These are phyloP conservation scores for Brachyptera putata DNA, from an alignment of 2,888 invertebrate species.

Conservation along the genomic window DNA sequence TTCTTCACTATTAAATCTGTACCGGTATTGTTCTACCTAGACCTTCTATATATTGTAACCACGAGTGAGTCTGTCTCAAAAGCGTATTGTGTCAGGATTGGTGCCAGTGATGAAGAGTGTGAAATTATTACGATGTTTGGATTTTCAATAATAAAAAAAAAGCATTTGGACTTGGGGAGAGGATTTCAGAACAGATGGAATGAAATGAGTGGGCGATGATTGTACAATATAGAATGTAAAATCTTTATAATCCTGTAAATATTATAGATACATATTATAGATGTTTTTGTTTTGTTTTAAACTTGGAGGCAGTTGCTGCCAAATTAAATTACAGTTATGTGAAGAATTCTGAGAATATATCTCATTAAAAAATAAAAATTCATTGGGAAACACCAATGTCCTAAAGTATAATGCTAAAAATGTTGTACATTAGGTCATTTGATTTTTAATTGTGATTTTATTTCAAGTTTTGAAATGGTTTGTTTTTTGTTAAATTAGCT, in stretches of 20 bases:
- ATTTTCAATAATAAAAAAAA: background rate
- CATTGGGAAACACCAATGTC: background rate
- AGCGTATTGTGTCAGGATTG: background rate
- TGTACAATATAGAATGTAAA: background rate
- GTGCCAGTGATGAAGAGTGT: background rate
- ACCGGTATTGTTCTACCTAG: slow-evolving; percentile 2
- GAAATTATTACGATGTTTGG: background rate
- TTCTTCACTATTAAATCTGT: background rate
- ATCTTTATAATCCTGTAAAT: slow-evolving; percentile 20
- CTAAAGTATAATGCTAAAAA: too few species aligned
- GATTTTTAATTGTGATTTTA: slow-evolving; percentile 17
- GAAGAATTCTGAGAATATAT: slow-evolving; percentile 8
- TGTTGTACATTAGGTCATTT: background rate
- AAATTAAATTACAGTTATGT: slow-evolving; percentile 9
- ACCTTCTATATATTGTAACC: background rate
- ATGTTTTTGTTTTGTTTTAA: slow-evolving; percentile 16
- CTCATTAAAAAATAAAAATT: slow-evolving; percentile 9
- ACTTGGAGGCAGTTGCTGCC: slow-evolving; percentile 19
- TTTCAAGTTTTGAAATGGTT: slow-evolving; percentile 16
- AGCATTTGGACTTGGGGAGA: slow-evolving; percentile 4
- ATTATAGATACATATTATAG: slow-evolving; percentile 18
- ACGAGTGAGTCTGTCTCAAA: too few species aligned
- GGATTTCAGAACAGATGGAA: background rate
- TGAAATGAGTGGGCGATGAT: background rate
- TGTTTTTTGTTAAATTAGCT: slow-evolving; percentile 10